phyloP scores from a whole-genome alignment of 2,888 invertebrate genomes.

The Orthosia gracilis region DNA sequence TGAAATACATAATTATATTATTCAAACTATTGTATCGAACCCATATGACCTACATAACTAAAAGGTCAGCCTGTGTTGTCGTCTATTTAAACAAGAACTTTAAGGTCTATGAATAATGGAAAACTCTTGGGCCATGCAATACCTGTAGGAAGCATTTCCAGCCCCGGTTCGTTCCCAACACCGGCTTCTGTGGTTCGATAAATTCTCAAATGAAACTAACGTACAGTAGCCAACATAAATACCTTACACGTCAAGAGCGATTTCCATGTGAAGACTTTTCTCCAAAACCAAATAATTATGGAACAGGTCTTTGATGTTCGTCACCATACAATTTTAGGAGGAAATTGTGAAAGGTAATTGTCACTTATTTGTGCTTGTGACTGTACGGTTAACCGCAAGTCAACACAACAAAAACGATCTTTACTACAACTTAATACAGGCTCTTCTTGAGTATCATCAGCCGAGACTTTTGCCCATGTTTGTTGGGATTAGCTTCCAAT shows the following conservation, averaged over 20 bases:
- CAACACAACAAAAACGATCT: background rate
- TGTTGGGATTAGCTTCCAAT: no score
- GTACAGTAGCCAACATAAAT: background rate
- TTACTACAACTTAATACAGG: no score
- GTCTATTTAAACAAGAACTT: constrained; percentile 28
- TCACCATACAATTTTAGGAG: no score
- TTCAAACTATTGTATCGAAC: constrained; percentile 2
- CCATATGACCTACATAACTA: background rate
- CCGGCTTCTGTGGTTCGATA: constrained; percentile 36
- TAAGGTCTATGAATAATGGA: constrained; percentile 48
- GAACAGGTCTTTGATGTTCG: no score
- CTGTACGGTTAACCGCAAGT: background rate
- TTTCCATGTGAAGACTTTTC: no score
- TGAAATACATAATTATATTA: background rate
- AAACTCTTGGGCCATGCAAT: constrained; percentile 27
- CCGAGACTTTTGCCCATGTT: no score
- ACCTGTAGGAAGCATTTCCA: constrained; percentile 27
- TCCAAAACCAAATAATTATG: no score
- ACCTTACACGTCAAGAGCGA: no score
- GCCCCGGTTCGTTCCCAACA: constrained; percentile 25
- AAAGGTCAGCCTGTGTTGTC: constrained; percentile 15
- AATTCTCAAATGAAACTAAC: constrained; percentile 34
- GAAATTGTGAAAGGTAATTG: no score
- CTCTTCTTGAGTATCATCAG: no score
- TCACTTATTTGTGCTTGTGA: background rate